Evolutionary conservation across 2,797 vertebrate species (phyloP).

Genomic region (Pyrocephalus nanus): DNA sequence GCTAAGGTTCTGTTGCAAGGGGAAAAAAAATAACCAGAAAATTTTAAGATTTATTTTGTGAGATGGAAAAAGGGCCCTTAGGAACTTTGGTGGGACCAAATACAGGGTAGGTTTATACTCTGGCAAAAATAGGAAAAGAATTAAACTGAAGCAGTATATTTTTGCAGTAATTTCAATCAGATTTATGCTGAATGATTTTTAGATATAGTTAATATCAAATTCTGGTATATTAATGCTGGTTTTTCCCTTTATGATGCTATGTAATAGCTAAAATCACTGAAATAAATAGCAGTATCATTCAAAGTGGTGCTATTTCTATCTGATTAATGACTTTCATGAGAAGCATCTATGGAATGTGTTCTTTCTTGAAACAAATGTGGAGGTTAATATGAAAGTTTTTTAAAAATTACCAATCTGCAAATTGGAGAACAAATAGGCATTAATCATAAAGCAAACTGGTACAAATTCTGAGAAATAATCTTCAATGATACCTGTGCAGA

Average conservation of each 20-base stretch:
- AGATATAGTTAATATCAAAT: background rate
- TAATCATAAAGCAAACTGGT: background rate
- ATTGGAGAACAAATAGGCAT: background rate
- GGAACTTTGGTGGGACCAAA: background rate
- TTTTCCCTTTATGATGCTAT: background rate
- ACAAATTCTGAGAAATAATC: background rate
- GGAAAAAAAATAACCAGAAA: background rate
- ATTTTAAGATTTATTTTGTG: background rate
- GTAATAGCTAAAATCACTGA: background rate
- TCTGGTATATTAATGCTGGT: background rate
- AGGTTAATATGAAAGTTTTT: background rate
- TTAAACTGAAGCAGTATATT: background rate
- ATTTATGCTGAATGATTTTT: background rate
- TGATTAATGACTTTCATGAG: background rate
- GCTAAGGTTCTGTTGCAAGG: background rate
- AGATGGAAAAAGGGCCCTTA: background rate
- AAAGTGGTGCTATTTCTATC: background rate
- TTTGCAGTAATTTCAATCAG: background rate
- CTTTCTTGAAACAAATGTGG: background rate
- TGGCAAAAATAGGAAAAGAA: background rate
- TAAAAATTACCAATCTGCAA: background rate
- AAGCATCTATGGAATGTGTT: background rate
- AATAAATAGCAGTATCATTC: background rate
- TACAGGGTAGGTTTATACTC: background rate
- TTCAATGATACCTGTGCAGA: background rate